Evolutionary conservation across 2,888 invertebrate species (phyloP).

Genomic region (Chymomyza amoena): DNA sequence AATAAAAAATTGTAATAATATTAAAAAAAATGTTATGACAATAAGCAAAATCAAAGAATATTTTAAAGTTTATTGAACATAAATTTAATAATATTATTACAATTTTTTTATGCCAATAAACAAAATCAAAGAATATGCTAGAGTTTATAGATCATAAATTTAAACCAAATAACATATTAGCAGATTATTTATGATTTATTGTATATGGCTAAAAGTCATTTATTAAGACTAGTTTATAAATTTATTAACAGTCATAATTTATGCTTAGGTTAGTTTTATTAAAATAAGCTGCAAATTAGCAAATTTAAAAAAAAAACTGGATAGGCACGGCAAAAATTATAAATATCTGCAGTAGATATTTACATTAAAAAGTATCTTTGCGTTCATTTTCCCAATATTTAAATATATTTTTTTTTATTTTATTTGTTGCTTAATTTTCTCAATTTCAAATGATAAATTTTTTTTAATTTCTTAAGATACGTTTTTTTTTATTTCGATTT

Average conservation of each 20-base stretch:
- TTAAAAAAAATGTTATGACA: neutral
- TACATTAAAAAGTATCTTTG: too few relatives aligned
- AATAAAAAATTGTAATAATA: neutral
- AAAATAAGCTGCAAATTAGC: neutral
- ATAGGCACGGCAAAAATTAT: too few relatives aligned
- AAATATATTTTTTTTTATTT: too few relatives aligned
- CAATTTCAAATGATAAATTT: too few relatives aligned
- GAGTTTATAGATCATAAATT: neutral
- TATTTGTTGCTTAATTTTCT: too few relatives aligned
- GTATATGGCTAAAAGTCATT: neutral
- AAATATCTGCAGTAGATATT: too few relatives aligned
- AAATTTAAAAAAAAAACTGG: too few relatives aligned
- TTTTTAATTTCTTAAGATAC: too few relatives aligned
- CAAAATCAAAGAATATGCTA: neutral
- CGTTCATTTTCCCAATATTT: too few relatives aligned
- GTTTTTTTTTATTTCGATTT: too few relatives aligned
- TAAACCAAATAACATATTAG: neutral
- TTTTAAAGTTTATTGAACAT: neutral
- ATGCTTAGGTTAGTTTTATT: neutral
- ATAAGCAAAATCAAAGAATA: neutral
- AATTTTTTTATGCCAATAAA: neutral
- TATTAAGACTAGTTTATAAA: neutral
- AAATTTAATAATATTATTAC: too few relatives aligned
- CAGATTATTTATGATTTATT: neutral
- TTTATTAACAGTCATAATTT: neutral